Percentiles rank a stretch among this genome's conserved stretches.
Conservation (phyloP, 2,113 vertebrate species). For the Gymnogyps californianus region DNA sequence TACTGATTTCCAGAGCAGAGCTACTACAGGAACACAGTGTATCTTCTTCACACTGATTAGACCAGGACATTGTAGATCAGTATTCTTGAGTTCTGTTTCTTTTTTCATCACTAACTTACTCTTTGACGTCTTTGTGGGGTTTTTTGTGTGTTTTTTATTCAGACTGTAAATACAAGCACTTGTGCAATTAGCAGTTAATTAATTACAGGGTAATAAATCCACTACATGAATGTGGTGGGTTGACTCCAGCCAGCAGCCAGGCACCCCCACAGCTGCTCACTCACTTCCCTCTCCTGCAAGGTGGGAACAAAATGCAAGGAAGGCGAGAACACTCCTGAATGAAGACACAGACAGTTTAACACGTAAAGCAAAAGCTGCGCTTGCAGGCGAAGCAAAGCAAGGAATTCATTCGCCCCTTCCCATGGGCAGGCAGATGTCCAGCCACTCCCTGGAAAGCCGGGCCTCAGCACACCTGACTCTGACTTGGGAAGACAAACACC, state of each 20-base stretch:
- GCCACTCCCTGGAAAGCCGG: neutral
- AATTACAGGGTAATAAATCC: constrained; percentile 15
- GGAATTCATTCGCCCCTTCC: neutral
- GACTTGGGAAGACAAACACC: neutral
- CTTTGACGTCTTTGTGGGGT: neutral
- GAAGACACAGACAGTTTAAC: neutral
- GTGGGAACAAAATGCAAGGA: neutral
- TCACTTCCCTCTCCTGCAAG: neutral
- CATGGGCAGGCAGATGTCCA: neutral
- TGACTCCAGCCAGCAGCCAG: neutral
- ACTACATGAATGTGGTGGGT: neutral
- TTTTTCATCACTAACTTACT: neutral
- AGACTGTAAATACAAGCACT: constrained; percentile 35
- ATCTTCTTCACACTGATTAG: neutral
- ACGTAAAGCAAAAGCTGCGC: neutral
- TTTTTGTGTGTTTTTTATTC: neutral
- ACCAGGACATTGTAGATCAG: neutral
- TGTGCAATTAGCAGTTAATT: constrained; percentile 51
- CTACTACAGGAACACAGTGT: neutral
- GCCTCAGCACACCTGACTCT: neutral
- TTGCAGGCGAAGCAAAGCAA: neutral
- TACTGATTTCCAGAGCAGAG: neutral
- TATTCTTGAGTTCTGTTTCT: neutral
- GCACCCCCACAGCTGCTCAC: neutral
- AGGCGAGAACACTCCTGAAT: neutral